Conservation (phyloP, 2,888 invertebrate species). For the Beris morrisii region DNA sequence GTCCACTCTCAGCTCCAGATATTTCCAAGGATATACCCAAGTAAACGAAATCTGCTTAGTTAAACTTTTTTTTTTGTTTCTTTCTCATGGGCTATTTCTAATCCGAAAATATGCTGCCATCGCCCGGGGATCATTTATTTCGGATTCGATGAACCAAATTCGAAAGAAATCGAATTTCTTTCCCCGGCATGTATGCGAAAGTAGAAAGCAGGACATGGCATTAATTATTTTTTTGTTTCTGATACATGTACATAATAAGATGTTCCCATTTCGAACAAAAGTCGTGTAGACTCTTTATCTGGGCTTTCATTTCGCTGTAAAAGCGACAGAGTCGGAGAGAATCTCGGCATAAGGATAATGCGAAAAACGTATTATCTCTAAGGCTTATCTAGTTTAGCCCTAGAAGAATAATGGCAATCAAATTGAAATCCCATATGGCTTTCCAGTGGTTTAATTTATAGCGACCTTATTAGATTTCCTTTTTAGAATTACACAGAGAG, state of each 20-base stretch:
- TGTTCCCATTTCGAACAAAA: not conserved
- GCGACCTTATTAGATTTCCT: slow-evolving; percentile 30
- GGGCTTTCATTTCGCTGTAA: slow-evolving; percentile 2
- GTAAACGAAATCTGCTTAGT: slow-evolving; percentile 22
- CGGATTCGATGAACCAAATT: too few species aligned
- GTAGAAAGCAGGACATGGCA: not conserved
- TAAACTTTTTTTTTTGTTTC: slow-evolving; percentile 5
- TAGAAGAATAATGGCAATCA: slow-evolving; percentile 31
- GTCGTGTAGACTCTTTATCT: not conserved
- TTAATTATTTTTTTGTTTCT: not conserved
- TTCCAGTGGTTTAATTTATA: slow-evolving; percentile 32
- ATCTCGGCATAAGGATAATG: slow-evolving; percentile 24
- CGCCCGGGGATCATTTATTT: too few species aligned
- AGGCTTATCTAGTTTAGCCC: slow-evolving; percentile 28
- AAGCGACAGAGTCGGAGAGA: slow-evolving; percentile 8
- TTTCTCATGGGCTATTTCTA: not conserved
- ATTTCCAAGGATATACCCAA: not conserved
- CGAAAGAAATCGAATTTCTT: too few species aligned
- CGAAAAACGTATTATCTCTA: slow-evolving; percentile 30
- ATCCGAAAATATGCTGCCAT: slow-evolving; percentile 13
- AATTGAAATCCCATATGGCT: slow-evolving; percentile 33
- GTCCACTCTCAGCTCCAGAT: not conserved
- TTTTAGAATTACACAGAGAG: too few species aligned
- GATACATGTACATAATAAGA: not conserved
- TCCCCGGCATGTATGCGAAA: not conserved